Conservation (phyloP, 53 echinoderm and acorn worm species). For the Henricia sp. region DNA sequence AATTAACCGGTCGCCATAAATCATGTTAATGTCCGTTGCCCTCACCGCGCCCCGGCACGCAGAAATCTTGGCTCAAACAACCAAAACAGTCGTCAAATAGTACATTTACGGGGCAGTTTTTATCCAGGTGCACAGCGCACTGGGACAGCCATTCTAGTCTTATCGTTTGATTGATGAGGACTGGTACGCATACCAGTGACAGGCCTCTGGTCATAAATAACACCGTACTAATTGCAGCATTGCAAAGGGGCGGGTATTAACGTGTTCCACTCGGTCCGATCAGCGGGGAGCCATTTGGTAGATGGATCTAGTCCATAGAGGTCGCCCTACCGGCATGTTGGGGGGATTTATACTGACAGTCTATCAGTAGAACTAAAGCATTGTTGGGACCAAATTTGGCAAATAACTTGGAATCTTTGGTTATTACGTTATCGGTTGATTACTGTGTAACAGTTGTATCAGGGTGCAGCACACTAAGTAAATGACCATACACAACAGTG, state of each 20-base stretch:
- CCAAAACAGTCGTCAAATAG: slow-evolving; percentile 57
- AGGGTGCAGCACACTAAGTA: no score
- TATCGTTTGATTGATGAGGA: slow-evolving; percentile 32
- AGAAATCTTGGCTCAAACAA: slow-evolving; percentile 32
- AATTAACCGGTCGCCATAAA: slow-evolving; percentile 45
- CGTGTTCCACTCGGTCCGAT: background rate
- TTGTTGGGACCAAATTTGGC: no score
- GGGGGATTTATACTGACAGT: no score
- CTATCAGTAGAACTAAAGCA: no score
- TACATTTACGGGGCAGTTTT: slow-evolving; percentile 29
- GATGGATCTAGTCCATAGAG: slow-evolving; percentile 15
- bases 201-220: slow-evolving; percentile 42
- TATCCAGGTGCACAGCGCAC: slow-evolving; percentile 15
- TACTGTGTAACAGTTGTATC: no score
- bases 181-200: background rate
- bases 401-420: no score
- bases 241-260: slow-evolving; percentile 26
- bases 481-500: no score
- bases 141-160: background rate
- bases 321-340: slow-evolving; percentile 4
- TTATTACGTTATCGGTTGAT: no score
- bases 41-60: slow-evolving; percentile 28
- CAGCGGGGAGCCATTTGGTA: background rate
- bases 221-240: slow-evolving; percentile 43
- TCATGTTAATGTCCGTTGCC: slow-evolving; percentile 46